A percentile compares a stretch with the other conserved stretches of the same genome.
Conservation (phyloP, 2,888 invertebrate species). For the Aplocera efformata region DNA sequence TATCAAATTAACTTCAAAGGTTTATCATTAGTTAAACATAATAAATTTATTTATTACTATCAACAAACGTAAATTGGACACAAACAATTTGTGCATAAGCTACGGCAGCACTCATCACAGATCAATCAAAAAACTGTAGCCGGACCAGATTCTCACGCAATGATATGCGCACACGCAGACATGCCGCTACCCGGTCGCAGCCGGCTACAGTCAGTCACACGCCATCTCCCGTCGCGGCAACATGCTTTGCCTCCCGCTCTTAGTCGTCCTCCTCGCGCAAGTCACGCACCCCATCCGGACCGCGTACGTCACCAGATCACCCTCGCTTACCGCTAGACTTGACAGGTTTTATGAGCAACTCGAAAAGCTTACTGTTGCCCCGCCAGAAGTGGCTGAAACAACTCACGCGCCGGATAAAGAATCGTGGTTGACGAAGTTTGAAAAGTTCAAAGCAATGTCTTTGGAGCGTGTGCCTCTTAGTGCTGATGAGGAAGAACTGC, state of each 20-base stretch:
- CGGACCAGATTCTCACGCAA: background rate
- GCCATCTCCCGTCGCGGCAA: constrained; percentile 44
- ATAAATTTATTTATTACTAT: too few species aligned
- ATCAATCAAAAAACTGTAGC: background rate
- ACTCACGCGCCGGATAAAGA: constrained; percentile 29
- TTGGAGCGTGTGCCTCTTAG: constrained; percentile 44
- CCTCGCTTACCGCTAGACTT: constrained; percentile 52
- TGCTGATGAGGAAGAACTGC: constrained; percentile 62
- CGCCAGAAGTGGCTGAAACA: constrained; percentile 11
- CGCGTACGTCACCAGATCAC: constrained; percentile 56
- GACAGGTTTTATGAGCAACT: constrained; percentile 60
- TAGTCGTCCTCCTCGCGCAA: constrained; percentile 43
- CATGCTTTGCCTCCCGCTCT: constrained; percentile 54
- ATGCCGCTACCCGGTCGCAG: constrained; percentile 8
- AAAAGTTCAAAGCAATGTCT: constrained; percentile 52
- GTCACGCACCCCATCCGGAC: constrained; percentile 44
- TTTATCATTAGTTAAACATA: too few species aligned
- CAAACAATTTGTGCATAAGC: too few species aligned
- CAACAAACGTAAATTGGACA: background rate
- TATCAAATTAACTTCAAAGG: too few species aligned
- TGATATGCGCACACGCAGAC: constrained; percentile 7
- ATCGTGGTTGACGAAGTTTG: constrained; percentile 52
- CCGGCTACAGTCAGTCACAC: constrained; percentile 41
- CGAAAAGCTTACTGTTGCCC: constrained; percentile 49
- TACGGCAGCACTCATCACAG: background rate